phyloP scores from a whole-genome alignment of 2,888 invertebrate species.

The Coelinius sp. region DNA sequence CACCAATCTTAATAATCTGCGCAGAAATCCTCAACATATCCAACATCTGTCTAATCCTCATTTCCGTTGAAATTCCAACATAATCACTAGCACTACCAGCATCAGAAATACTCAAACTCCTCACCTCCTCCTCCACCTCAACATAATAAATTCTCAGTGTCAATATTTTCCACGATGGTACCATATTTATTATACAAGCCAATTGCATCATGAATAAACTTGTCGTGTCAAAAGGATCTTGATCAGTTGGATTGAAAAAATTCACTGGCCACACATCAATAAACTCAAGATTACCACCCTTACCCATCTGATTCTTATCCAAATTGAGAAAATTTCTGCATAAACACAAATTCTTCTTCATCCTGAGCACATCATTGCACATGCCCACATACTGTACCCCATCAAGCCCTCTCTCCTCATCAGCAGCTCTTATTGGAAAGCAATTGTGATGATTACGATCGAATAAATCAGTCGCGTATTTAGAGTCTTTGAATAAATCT shows the following conservation, averaged over 20 bases:
- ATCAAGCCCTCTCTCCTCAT: conserved; percentile 71
- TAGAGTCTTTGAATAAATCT: conserved; percentile 82
- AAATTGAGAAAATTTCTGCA: conserved; percentile 92
- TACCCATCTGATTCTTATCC: conserved; percentile 82
- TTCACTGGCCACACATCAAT: conserved; percentile 99
- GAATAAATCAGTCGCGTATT: conserved; percentile 71
- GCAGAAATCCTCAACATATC: conserved; percentile 90
- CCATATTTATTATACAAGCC: conserved; percentile 95
- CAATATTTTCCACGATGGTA: conserved; percentile 88
- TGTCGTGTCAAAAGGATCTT: conserved; percentile 89
- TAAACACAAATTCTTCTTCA: conserved; percentile 95
- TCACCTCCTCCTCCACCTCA: conserved; percentile 72
- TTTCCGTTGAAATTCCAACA: conserved; percentile 63
- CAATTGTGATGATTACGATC: conserved; percentile 68
- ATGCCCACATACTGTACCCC: conserved; percentile 85
- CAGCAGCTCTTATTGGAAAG: conserved; percentile 74
- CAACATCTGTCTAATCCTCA: conserved; percentile 79
- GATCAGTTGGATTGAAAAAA: conserved; percentile 83
- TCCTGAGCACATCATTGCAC: conserved; percentile 88
- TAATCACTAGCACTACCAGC: conserved; percentile 69
- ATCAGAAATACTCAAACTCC: conserved; percentile 65
- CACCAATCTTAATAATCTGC: conserved; percentile 80
- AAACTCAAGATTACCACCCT: conserved; percentile 78
- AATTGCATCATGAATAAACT: conserved; percentile 96
- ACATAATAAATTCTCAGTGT: conserved; percentile 91